Base-by-base conservation (phyloP, 2,888 invertebrate genomes). In the Strigamia crassipes region DNA sequence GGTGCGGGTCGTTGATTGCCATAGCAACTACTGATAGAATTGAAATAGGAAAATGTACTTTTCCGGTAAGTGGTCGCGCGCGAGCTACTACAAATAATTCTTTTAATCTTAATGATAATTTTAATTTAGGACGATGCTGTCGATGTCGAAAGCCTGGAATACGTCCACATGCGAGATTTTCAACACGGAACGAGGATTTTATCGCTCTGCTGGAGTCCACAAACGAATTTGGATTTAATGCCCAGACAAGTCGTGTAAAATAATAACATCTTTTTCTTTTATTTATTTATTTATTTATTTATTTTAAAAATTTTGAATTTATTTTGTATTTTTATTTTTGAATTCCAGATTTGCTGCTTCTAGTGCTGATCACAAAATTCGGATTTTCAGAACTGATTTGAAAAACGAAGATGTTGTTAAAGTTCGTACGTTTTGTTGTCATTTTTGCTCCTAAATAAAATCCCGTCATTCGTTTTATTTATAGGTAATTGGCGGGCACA, bases 401-500 rank as follows among this genome's bases (percentile, higher is more conserved):
- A 83, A 79, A 77, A 56, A 73, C 66, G 80, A 46, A 12, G 46
- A 83, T 77, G 27, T 56, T 27, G 77, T 82, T n/a, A 13, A 80
- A 80, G 83, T 83, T 80, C 23, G 23, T 34, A 5, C 1, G 1
- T 79, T 10, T 78, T 18, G 0, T 27, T 18, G 8, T 73, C 0
- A 2, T 23, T 13, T 23, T 73, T 18, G 21, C 3, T 18, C 21
- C 13, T 18, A 23, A n/a, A 4, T 73, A n/a, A 27, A 27, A n/a
- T 13, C 38, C 15, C n/a, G 3, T 10, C 15, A 6, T 18, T 80
- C 13, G 13, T 46, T 41, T 41, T 18, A 0, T 0, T 79, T 85
- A 31, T 83, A 92, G 92, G 87, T 90, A 81, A 86, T 92, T 51
- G 88, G 88, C 83, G 92, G 92, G 3, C 94, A 94, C 86, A 90